Conservation (phyloP, 2,113 vertebrate species). For the Megaleporinus macrocephalus region DNA sequence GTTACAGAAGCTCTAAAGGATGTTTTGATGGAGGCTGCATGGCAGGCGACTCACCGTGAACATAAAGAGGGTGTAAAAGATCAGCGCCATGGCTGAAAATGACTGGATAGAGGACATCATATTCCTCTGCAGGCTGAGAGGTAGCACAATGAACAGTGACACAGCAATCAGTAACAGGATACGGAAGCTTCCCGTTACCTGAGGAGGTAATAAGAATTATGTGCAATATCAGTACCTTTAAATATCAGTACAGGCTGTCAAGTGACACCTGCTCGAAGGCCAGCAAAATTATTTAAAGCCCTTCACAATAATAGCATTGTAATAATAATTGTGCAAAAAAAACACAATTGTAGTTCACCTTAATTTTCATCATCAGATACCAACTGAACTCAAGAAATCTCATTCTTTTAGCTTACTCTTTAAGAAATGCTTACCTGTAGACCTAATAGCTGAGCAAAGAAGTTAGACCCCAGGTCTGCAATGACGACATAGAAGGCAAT, state of each 20-base stretch:
- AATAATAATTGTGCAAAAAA: not conserved
- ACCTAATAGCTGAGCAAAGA: slow-evolving; percentile 90
- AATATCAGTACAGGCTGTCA: not conserved
- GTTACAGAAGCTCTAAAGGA: not conserved
- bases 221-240: too few relatives aligned
- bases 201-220: too few relatives aligned
- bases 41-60: slow-evolving; percentile 87
- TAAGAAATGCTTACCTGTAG: slow-evolving; percentile 81
- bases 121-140: slow-evolving; percentile 96
- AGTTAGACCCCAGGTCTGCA: slow-evolving; percentile 93
- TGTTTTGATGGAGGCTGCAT: not conserved
- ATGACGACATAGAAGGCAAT: slow-evolving; percentile 98
- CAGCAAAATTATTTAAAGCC: not conserved
- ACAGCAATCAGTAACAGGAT: slow-evolving; percentile 86
- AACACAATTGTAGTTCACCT: not conserved
- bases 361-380: not conserved
- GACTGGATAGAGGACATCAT: slow-evolving; percentile 98
- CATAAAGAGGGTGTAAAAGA: slow-evolving; percentile 96
- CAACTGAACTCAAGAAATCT: too few relatives aligned
- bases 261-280: not conserved
- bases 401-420: too few relatives aligned
- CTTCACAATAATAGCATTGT: slow-evolving; percentile 2
- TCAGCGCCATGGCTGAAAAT: slow-evolving; percentile 96
- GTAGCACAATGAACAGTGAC: slow-evolving; percentile 92
- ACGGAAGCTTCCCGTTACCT: slow-evolving; percentile 87